A percentile compares a stretch with the other conserved stretches of the same genome.
Conservation (phyloP, 30 jellyfish, hydroid and myxozoan genomes). For the Rhopilema esculentum region DNA sequence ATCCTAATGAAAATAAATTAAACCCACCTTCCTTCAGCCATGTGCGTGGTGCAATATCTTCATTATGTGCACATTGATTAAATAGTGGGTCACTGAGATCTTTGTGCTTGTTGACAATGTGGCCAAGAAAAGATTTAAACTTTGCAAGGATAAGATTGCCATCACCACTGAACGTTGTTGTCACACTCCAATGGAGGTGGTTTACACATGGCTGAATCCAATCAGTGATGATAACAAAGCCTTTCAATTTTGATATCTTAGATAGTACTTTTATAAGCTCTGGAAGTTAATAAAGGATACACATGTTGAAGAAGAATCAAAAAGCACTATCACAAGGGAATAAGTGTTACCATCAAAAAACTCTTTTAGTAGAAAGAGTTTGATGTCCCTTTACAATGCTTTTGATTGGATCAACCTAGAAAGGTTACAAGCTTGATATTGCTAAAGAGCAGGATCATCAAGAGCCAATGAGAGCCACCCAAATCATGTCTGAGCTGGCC, state of each 20-base stretch:
- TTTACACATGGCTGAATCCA: slow-evolving; percentile 37
- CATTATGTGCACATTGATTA: slow-evolving; percentile 7
- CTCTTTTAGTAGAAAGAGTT: neutral
- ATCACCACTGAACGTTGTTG: slow-evolving; percentile 17
- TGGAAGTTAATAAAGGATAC: neutral
- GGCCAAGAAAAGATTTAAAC: slow-evolving; percentile 30
- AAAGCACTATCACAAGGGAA: neutral
- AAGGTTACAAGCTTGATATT: neutral
- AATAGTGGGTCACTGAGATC: slow-evolving; percentile 11
- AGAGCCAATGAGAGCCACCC: neutral
- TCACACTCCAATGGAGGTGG: slow-evolving; percentile 33
- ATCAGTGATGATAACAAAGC: slow-evolving; percentile 15
- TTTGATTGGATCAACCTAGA: neutral
- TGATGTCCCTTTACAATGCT: slow-evolving; percentile 11
- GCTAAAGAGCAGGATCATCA: neutral
- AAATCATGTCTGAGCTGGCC: neutral
- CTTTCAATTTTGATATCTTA: slow-evolving; percentile 10
- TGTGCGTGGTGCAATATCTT: slow-evolving; percentile 38
- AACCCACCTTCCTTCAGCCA: slow-evolving; percentile 22
- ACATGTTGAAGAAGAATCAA: slow-evolving; percentile 2
- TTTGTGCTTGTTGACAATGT: slow-evolving; percentile 23
- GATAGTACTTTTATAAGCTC: slow-evolving; percentile 27
- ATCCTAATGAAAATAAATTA: neutral
- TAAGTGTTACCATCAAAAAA: neutral
- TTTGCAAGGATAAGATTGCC: slow-evolving; percentile 27